Percentiles rank a stretch among this genome's conserved stretches.
phyloP scores from a whole-genome alignment of 53 echinoderm and acorn worm genomes.

The Henricia sp. region DNA sequence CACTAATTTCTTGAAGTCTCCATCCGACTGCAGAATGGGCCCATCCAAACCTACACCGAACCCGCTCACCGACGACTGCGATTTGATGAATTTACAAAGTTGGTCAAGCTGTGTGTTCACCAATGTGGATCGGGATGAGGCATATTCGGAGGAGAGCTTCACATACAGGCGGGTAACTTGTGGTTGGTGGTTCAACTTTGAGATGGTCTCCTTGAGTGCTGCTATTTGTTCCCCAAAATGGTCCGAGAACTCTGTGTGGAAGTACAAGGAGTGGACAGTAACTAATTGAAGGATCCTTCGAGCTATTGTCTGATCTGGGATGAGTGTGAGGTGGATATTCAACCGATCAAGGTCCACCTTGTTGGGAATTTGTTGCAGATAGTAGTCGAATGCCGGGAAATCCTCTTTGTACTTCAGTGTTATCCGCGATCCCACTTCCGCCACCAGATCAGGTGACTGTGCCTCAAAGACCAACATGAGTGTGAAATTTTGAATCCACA shows the following conservation, averaged over 20 bases:
- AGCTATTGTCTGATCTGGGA: neutral
- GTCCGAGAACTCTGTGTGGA: neutral
- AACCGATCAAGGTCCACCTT: neutral
- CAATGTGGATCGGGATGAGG: neutral
- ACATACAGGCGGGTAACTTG: neutral
- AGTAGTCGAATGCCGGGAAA: conserved; percentile 7
- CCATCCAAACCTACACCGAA: conserved; percentile 3
- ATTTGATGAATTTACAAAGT: neutral
- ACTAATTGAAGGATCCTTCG: neutral
- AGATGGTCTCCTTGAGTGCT: conserved; percentile 5
- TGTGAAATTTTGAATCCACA: conserved; percentile 21
- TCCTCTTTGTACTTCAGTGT: conserved; percentile 30
- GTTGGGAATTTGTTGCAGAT: neutral
- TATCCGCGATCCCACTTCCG: conserved; percentile 6
- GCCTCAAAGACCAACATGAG: conserved; percentile 29
- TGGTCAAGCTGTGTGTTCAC: neutral
- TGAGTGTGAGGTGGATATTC: conserved; percentile 13
- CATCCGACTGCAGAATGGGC: neutral
- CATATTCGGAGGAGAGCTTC: neutral
- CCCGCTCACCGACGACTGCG: neutral
- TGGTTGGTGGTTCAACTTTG: neutral
- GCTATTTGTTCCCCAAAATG: neutral
- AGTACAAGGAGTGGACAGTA: neutral
- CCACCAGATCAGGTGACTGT: conserved; percentile 1
- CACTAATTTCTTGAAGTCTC: neutral